phyloP scores from a whole-genome alignment of 2,797 vertebrate species.

The Apogon hyalosoma region DNA sequence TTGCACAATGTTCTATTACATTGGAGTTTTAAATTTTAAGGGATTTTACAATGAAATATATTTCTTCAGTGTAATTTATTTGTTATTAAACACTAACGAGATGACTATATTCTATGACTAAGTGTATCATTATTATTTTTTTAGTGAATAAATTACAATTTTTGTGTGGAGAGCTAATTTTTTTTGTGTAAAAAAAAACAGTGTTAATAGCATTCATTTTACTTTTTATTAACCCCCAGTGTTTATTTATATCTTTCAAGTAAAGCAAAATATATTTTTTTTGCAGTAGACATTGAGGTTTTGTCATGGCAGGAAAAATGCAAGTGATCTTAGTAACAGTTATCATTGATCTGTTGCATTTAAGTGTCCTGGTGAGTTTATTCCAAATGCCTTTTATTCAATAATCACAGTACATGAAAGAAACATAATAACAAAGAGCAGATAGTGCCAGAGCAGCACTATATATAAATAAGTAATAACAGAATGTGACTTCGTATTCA shows the following conservation, averaged over 20 bases:
- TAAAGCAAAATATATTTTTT: background rate
- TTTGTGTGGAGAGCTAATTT: background rate
- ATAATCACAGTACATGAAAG: too few species aligned
- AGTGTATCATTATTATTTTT: background rate
- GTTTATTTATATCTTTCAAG: background rate
- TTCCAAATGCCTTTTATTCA: too few species aligned
- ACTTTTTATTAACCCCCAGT: background rate
- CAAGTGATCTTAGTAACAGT: too few species aligned
- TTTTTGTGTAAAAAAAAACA: background rate
- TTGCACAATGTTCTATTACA: background rate
- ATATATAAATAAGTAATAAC: too few species aligned
- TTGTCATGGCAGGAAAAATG: too few species aligned
- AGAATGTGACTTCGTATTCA: too few species aligned
- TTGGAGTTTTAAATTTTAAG: background rate
- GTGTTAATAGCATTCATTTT: background rate
- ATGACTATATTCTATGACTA: background rate
- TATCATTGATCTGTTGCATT: too few species aligned
- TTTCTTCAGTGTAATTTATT: background rate
- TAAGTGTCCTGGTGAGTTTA: too few species aligned
- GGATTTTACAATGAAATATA: constrained; percentile 3
- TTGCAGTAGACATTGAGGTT: too few species aligned
- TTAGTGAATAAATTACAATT: too few species aligned
- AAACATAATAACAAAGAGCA: too few species aligned
- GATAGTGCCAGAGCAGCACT: too few species aligned
- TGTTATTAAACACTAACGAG: background rate